Conservation (phyloP, 2,888 invertebrate species). For the Hydropsyche betteni region DNA sequence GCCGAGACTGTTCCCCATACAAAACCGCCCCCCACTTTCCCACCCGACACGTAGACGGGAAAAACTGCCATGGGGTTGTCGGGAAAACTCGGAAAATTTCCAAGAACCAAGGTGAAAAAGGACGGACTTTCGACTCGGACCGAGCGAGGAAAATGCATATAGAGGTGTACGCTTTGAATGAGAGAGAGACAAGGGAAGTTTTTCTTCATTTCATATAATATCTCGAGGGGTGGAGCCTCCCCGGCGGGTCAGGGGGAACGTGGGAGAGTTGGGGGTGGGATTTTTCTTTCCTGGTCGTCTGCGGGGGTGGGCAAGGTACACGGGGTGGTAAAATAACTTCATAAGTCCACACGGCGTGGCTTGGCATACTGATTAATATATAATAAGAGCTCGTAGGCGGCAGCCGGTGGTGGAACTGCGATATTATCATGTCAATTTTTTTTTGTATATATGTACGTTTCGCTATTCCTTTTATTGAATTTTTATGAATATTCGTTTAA, state of each 20-base stretch:
- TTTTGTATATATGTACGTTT: not conserved
- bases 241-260: slow-evolving; percentile 16
- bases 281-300: not conserved
- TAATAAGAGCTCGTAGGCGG: slow-evolving; percentile 40
- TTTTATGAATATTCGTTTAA: not conserved
- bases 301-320: not conserved
- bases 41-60: slow-evolving; percentile 18
- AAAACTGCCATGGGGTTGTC: slow-evolving; percentile 32
- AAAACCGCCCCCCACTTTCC: slow-evolving; percentile 17
- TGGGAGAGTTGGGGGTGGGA: slow-evolving; percentile 16
- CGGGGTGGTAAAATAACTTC: slow-evolving; percentile 49
- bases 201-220: slow-evolving; percentile 52
- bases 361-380: slow-evolving; percentile 52
- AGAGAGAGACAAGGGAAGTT: slow-evolving; percentile 51
- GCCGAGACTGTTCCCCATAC: slow-evolving; percentile 25
- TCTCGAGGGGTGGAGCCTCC: slow-evolving; percentile 36
- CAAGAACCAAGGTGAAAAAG: slow-evolving; percentile 37
- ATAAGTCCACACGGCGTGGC: slow-evolving; percentile 51
- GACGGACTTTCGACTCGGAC: slow-evolving; percentile 32
- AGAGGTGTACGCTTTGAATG: slow-evolving; percentile 47
- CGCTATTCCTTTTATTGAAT: not conserved
- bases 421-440: slow-evolving; percentile 31
- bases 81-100: slow-evolving; percentile 43
- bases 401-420: slow-evolving; percentile 21
- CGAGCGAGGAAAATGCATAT: slow-evolving; percentile 45